Conservation (phyloP, 1,140 invertebrate species). For the Nomia melanderi region DNA sequence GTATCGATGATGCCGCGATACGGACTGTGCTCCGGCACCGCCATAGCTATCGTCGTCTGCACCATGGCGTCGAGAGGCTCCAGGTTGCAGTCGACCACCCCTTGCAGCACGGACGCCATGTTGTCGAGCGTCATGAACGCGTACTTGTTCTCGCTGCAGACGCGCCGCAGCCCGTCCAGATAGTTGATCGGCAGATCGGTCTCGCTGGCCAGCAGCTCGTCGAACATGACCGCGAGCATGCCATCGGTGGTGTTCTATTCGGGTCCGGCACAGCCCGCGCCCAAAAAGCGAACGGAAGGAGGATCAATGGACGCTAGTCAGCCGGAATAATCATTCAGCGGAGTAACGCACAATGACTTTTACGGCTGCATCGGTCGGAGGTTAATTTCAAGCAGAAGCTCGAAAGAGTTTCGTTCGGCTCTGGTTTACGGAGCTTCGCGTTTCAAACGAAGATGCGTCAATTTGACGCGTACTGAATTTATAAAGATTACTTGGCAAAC, state of each 20-base stretch:
- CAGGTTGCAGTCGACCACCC: conserved; percentile 70
- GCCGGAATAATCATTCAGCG: too few relatives aligned
- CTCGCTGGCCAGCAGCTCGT: conserved; percentile 62
- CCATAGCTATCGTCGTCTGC: conserved; percentile 76
- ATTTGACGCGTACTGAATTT: too few relatives aligned
- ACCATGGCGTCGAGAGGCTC: conserved; percentile 75
- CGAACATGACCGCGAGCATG: conserved; percentile 67
- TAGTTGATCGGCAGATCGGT: conserved; percentile 72
- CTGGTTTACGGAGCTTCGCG: too few relatives aligned
- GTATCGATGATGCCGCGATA: conserved; percentile 75
- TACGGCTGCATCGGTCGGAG: too few relatives aligned
- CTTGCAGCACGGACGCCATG: conserved; percentile 70
- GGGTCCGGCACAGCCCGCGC: too few relatives aligned
- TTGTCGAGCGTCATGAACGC: conserved; percentile 76
- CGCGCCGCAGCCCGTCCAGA: conserved; percentile 69
- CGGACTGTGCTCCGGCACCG: conserved; percentile 66
- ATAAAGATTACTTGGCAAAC: too few relatives aligned
- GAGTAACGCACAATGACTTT: too few relatives aligned
- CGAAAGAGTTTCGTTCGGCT: too few relatives aligned
- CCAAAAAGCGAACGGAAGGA: not conserved
- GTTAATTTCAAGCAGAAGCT: too few relatives aligned
- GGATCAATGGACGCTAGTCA: too few relatives aligned
- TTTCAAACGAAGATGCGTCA: too few relatives aligned
- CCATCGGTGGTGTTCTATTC: conserved; percentile 71
- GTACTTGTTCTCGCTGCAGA: conserved; percentile 74